These are phyloP conservation scores for Nibea albiflora DNA, from an alignment of 2,113 vertebrate species.

Conservation along the genomic window DNA sequence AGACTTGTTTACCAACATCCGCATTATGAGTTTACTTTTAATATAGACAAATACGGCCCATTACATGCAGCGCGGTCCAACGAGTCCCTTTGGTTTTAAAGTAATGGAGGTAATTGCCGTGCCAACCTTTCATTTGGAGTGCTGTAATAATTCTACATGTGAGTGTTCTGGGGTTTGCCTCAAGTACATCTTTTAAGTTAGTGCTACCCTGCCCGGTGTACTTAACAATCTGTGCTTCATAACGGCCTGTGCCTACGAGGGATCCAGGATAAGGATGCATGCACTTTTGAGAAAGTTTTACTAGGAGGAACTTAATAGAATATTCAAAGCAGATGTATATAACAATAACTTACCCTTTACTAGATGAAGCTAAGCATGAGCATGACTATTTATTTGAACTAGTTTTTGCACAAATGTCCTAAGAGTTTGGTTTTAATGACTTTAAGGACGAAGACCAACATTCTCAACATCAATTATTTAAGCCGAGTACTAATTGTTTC, in stretches of 20 bases:
- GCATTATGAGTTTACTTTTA: background rate
- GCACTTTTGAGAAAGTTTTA: constrained; percentile 1
- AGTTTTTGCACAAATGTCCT: background rate
- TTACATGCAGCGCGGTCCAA: background rate
- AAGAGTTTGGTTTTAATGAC: background rate
- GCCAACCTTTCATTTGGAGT: background rate
- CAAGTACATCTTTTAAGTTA: constrained; percentile 14
- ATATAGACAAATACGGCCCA: constrained; percentile 7
- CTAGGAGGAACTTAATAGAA: background rate
- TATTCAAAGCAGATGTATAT: background rate
- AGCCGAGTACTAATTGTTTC: background rate
- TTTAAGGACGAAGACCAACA: background rate
- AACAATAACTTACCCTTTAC: background rate
- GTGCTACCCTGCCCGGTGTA: background rate
- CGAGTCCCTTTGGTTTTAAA: constrained; percentile 14
- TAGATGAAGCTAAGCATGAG: background rate
- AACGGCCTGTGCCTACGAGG: background rate
- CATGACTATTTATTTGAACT: background rate
- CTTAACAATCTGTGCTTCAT: constrained; percentile 36
- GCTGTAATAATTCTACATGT: constrained; percentile 10
- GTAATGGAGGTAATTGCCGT: constrained; percentile 14
- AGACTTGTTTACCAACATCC: background rate
- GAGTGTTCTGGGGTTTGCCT: constrained; percentile 14
- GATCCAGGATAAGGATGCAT: constrained; percentile 10
- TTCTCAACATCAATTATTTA: background rate